Evolutionary conservation across 2,113 vertebrate genomes (phyloP).

Genomic region (Sinocyclocheilus grahami): DNA sequence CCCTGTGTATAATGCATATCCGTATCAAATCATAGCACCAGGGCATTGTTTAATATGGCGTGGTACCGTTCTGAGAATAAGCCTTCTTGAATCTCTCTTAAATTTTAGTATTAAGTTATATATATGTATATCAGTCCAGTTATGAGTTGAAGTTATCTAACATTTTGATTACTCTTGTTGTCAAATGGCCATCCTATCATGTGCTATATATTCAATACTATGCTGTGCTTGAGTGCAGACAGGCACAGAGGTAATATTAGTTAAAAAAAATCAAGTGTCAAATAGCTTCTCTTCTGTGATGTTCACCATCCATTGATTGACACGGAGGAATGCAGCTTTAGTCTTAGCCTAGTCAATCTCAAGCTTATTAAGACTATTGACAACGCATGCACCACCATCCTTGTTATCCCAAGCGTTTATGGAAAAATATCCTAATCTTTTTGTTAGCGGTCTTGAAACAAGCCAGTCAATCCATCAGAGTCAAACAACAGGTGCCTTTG

Average conservation of each 20-base stretch:
- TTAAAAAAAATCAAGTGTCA: not conserved
- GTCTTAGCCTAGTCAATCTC: not conserved
- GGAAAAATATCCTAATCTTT: constrained; percentile 64
- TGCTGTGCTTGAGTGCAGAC: not conserved
- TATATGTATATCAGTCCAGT: not conserved
- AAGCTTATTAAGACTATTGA: constrained; percentile 38
- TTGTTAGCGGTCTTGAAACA: constrained; percentile 63
- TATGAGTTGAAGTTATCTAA: not conserved
- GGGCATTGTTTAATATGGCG: not conserved
- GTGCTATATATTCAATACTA: not conserved
- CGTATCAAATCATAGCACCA: too few species aligned
- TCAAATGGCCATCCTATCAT: not conserved
- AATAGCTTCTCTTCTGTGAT: constrained; percentile 12
- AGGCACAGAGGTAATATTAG: not conserved
- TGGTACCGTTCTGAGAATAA: not conserved
- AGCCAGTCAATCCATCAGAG: constrained; percentile 71
- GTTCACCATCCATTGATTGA: constrained; percentile 1
- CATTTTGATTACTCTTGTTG: not conserved
- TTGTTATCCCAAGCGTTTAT: constrained; percentile 33
- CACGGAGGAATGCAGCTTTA: constrained; percentile 2
- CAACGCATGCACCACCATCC: constrained; percentile 58
- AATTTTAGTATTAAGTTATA: not conserved
- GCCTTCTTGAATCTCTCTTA: not conserved
- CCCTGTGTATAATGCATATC: too few species aligned
- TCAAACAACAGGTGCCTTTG: constrained; percentile 84